phyloP scores from a whole-genome alignment of 2,888 invertebrate genomes.

The Ypsolopha scabrella region DNA sequence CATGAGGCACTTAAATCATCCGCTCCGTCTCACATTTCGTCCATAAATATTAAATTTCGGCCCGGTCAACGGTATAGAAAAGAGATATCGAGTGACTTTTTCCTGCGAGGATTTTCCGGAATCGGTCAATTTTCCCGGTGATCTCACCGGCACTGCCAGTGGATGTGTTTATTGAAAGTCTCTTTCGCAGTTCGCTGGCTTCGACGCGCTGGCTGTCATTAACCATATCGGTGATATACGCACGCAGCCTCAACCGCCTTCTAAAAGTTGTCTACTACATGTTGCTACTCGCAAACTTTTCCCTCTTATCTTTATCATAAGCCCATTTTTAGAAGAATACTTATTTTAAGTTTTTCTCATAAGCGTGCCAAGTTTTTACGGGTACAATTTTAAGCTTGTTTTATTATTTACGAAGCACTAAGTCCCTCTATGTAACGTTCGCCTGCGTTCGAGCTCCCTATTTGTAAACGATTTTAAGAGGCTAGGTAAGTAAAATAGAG shows the following conservation, averaged over 20 bases:
- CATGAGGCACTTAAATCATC: slow-evolving; percentile 67
- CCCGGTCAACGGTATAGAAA: slow-evolving; percentile 53
- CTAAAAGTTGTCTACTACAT: too few species aligned
- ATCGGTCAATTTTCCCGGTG: slow-evolving; percentile 67
- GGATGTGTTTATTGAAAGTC: slow-evolving; percentile 63
- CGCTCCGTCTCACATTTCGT: slow-evolving; percentile 66
- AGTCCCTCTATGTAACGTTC: too few species aligned
- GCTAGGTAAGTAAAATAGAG: too few species aligned
- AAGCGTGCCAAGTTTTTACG: slow-evolving; percentile 6
- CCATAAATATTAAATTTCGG: slow-evolving; percentile 68
- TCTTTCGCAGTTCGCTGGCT: slow-evolving; percentile 57
- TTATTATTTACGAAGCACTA: not conserved
- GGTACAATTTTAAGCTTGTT: not conserved
- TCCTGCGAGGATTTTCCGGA: slow-evolving; percentile 56
- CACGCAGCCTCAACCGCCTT: not conserved
- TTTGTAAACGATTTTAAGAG: too few species aligned
- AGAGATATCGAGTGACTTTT: slow-evolving; percentile 58
- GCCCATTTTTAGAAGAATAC: too few species aligned
- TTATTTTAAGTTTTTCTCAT: too few species aligned
- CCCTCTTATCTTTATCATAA: too few species aligned
- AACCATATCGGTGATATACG: slow-evolving; percentile 18
- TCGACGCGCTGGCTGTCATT: slow-evolving; percentile 30
- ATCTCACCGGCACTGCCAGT: slow-evolving; percentile 28
- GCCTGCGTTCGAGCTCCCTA: too few species aligned
- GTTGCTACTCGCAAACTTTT: too few species aligned